These are phyloP conservation scores for Caenorhabditis virilis DNA, from an alignment of 2,888 invertebrate species.

Conservation along the genomic window DNA sequence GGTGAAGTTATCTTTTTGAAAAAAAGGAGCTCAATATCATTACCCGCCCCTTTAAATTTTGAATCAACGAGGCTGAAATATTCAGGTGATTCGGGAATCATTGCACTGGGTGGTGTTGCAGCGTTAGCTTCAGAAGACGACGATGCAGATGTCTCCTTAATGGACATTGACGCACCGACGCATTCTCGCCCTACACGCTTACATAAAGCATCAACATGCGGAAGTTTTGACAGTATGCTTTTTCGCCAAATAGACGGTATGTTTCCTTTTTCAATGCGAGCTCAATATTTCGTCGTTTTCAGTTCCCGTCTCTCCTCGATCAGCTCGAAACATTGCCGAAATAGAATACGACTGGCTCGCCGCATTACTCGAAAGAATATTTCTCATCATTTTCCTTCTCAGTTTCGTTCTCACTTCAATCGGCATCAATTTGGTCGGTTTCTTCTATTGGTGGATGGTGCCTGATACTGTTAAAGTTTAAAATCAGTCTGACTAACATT, in stretches of 20 bases:
- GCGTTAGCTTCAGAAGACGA: slow-evolving; percentile 36
- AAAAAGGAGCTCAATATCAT: no score
- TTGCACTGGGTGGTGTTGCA: slow-evolving; percentile 10
- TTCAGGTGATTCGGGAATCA: slow-evolving; percentile 34
- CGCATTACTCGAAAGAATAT: slow-evolving; percentile 60
- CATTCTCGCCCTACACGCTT: slow-evolving; percentile 17
- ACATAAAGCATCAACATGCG: slow-evolving; percentile 38
- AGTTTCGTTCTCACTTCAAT: slow-evolving; percentile 55
- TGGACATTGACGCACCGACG: slow-evolving; percentile 31
- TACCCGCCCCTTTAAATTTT: no score
- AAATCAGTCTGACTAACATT: no score
- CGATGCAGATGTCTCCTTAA: slow-evolving; percentile 33
- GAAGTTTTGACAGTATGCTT: slow-evolving; percentile 42
- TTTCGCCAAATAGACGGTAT: slow-evolving; percentile 30
- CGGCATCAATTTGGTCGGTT: slow-evolving; percentile 59
- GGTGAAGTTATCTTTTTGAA: no score
- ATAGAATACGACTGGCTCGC: slow-evolving; percentile 67
- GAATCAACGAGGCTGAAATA: no score
- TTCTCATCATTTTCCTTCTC: slow-evolving; percentile 56
- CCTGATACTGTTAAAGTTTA: slow-evolving; percentile 36
- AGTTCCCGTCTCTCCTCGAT: slow-evolving; percentile 41
- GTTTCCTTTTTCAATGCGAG: not conserved
- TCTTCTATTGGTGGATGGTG: slow-evolving; percentile 54
- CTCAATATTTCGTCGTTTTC: slow-evolving; percentile 14
- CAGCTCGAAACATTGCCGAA: slow-evolving; percentile 62